Percentiles rank a stretch among this genome's conserved stretches.
Evolutionary conservation across 2,888 invertebrate genomes (phyloP).

Genomic region (Ichneumoninae sp.): DNA sequence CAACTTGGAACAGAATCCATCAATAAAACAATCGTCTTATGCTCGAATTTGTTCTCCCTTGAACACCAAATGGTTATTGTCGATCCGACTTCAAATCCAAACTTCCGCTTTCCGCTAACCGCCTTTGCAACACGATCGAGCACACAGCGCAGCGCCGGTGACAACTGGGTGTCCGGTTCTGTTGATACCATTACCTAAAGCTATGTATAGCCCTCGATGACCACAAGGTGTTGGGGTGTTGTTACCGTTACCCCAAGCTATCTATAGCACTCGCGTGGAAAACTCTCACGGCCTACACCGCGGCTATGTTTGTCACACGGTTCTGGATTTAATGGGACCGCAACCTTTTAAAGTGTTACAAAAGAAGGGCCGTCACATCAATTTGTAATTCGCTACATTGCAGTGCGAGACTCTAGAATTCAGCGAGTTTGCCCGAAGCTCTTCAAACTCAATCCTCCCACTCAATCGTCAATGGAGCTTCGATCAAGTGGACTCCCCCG

Average conservation of each 20-base stretch:
- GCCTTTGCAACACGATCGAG: too few relatives aligned
- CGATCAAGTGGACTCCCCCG: background rate
- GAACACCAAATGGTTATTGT: too few relatives aligned
- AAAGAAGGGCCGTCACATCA: background rate
- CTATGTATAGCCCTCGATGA: background rate
- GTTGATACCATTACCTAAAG: background rate
- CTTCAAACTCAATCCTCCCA: slow-evolving; percentile 12
- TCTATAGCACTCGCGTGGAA: background rate
- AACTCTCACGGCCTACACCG: background rate
- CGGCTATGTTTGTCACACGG: background rate
- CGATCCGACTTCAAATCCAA: too few relatives aligned
- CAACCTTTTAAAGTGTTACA: background rate
- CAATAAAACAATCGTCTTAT: too few relatives aligned
- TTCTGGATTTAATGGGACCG: slow-evolving; percentile 8
- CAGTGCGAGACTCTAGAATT: background rate
- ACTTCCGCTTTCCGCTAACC: too few relatives aligned
- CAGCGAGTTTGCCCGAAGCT: background rate
- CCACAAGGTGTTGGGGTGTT: background rate
- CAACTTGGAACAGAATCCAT: too few relatives aligned
- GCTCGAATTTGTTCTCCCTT: too few relatives aligned
- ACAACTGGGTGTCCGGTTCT: background rate
- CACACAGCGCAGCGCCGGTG: background rate
- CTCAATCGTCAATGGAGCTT: slow-evolving; percentile 7
- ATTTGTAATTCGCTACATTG: background rate
- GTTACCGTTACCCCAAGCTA: background rate